phyloP scores from a whole-genome alignment of 2,113 vertebrate species.

The Pachycephala philippinensis region DNA sequence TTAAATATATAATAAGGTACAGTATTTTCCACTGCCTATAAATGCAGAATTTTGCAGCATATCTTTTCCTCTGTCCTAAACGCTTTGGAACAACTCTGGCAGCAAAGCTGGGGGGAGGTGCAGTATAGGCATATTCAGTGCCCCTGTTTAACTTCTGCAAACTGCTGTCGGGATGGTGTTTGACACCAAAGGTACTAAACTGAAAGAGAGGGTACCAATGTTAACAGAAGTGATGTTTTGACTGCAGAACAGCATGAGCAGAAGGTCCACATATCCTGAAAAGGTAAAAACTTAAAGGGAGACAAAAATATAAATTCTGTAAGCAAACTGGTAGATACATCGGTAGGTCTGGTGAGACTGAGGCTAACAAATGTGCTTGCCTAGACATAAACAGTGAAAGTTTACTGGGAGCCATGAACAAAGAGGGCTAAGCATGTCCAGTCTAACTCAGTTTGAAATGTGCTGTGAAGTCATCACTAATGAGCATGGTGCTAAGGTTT shows the following conservation, averaged over 20 bases:
- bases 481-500: not conserved
- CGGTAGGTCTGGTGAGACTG: not conserved
- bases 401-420: not conserved
- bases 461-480: not conserved
- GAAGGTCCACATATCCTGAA: not conserved
- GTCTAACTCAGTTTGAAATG: not conserved
- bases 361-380: not conserved
- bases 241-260: not conserved
- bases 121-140: not conserved
- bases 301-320: not conserved
- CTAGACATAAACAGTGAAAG: not conserved
- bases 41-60: not conserved
- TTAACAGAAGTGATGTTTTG: not conserved
- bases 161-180: not conserved
- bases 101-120: not conserved
- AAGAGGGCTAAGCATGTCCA: not conserved
- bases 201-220: not conserved
- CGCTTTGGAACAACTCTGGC: not conserved
- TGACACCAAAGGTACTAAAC: not conserved
- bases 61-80: not conserved
- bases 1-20: not conserved
- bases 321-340: not conserved
- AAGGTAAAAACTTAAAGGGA: not conserved
- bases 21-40: not conserved
- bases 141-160: not conserved